Base-by-base conservation (phyloP, 1,140 invertebrate genomes). In the Mizuhopecten yessoensis region DNA sequence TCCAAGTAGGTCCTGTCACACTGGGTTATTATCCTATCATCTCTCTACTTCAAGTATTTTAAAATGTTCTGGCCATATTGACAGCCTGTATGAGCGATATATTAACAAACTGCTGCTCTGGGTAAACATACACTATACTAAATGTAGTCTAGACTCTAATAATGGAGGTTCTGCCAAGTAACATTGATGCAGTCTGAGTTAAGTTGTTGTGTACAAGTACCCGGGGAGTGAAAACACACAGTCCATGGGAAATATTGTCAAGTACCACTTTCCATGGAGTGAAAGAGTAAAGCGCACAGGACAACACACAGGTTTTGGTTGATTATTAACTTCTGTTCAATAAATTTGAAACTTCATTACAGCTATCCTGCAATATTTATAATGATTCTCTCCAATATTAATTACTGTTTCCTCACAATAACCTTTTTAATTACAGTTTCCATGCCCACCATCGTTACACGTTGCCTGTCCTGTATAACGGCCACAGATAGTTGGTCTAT, bases 281-380 rank as follows among this genome's bases (percentile, higher is more conserved):
- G 57, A 75, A 5, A 9, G 0, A 29, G n/a, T 17, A 29, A 3
- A 75, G 23, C 7, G 57, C 57, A 75, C 57, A 75, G 57, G 57
- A 75, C 15, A 75, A 17, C 57, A 75, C 57, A 75, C 57, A 75
- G 7, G 57, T 29, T 75, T 29, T 29, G 57, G n/a, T 29, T 75
- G 5, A 23, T n/a, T 75, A 75, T 75, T 75, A 75, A 75, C 23
- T n/a, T 75, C 23, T 75, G 57, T 29, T 75, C 57, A 75, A 75
- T 75, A 75, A 75, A 75, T 75, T 75, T 29, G 29, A 75, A 75
- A 75, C 57, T 75, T 75, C 57, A 75, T 75, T 75, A 75, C 57
- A 75, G 57, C 57, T 75, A n/a, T 7, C 57, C 57, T 75, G 57
- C 57, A 75, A 75, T 75, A 75, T 75, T 75, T n/a, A 75, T 75